Base-by-base conservation (phyloP, 2,888 invertebrate species). In the Seladonia tumulorum region DNA sequence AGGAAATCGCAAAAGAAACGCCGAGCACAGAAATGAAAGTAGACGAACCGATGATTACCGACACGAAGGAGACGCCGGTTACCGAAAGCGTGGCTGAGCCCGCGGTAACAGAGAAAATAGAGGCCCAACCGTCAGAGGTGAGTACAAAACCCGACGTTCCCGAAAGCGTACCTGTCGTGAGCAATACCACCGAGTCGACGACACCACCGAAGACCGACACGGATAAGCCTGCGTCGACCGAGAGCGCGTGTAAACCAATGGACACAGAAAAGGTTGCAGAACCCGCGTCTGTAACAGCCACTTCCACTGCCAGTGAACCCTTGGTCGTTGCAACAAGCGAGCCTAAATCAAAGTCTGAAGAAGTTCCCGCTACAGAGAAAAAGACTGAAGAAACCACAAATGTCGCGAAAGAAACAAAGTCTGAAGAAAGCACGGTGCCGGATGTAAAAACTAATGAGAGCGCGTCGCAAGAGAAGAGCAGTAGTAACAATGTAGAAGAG, bases 361-460 rank as follows among this genome's bases (percentile, higher is more conserved):
- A 82, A 49, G 75, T 70, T 86, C 29, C 82, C 63, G 49, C 63
- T 78, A 75, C 78, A 86, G 93, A 93, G 87, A 89, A 88, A 53
- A 92, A 93, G 88, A 89, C 92, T 87, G 92, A 85, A 49, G 87
- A 88, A 57, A 47, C 77, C 14, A 79, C 77, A 45, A 85, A 81
- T 12, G 42, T 45, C 25, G 66, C 49, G 22, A 87, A 89, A 75
- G 86, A 89, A 76, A 45, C 82, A 35, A 87, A 90, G 72, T 47
- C 81, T 63, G 89, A 89, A n/a, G 75, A 60, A 18, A 45, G 49
- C 25, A 63, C 42, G 39, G 71, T 83, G 53, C 42, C 78, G 53
- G 90, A 92, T 49, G 72, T 72, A 75, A 89, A 91, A 76, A 63
- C 81, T 74, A 73, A 68, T 5, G 79, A 88, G n/a, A 70, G 14